phyloP scores from a whole-genome alignment of 2,113 vertebrate genomes.

The Aegithalos caudatus region DNA sequence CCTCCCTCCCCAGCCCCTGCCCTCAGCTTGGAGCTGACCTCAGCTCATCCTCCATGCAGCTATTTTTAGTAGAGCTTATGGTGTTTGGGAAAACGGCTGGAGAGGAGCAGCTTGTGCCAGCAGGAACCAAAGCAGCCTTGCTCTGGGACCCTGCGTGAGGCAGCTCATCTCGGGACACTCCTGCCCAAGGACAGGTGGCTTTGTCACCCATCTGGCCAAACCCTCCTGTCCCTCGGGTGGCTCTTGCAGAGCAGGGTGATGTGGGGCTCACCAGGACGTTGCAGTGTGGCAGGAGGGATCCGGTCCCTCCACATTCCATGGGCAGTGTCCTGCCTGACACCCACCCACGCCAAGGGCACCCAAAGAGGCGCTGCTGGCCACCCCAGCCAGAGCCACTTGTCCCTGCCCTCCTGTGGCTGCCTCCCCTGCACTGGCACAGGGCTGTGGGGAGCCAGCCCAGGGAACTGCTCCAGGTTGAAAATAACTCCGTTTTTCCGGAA shows the following conservation, averaged over 20 bases:
- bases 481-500: slow-evolving; percentile 34
- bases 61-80: not conserved
- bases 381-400: not conserved
- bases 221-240: not conserved
- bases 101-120: not conserved
- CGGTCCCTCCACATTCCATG: not conserved
- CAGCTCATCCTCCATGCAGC: not conserved
- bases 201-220: not conserved
- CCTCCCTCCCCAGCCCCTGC: not conserved
- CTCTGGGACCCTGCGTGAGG: not conserved
- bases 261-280: not conserved
- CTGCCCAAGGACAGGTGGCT: not conserved
- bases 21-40: not conserved
- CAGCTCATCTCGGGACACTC: rapidly evolving
- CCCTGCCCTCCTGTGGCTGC: not conserved
- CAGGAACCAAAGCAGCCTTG: not conserved
- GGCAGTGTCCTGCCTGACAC: not conserved
- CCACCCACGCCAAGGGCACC: not conserved
- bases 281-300: not conserved
- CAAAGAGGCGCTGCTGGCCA: not conserved
- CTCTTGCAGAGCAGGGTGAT: not conserved
- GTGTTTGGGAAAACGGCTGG: not conserved
- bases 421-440: not conserved
- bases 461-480: slow-evolving; percentile 37
- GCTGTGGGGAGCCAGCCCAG: not conserved